phyloP scores from a whole-genome alignment of 1,140 invertebrate species.

The Ericerus pela region DNA sequence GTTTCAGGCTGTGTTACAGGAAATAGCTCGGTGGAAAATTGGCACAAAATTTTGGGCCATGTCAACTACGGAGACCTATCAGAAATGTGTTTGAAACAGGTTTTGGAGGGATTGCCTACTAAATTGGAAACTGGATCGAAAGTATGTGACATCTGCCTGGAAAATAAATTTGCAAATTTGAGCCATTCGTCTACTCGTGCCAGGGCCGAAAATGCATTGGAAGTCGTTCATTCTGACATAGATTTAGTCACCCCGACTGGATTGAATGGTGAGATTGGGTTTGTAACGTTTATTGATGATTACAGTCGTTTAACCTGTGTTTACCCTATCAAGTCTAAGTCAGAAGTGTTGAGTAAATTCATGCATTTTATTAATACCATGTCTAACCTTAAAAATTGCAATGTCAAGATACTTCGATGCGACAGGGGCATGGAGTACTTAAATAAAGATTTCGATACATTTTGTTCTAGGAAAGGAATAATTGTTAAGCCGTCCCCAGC shows the following conservation, averaged over 20 bases:
- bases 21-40: constrained; percentile 3
- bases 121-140: background rate
- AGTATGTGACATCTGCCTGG: constrained; percentile 19
- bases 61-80: constrained; percentile 20
- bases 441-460: background rate
- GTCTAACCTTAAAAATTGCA: background rate
- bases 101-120: constrained; percentile 2
- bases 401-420: constrained; percentile 13
- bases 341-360: constrained; percentile 19
- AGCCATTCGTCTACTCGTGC: constrained; percentile 15
- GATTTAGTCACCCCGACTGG: constrained; percentile 15
- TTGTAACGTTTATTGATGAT: constrained; percentile 26
- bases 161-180: constrained; percentile 20
- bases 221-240: constrained; percentile 24
- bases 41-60: constrained; percentile 20
- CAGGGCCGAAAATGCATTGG: constrained; percentile 17
- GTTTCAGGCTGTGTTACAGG: background rate
- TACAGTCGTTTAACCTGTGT: constrained; percentile 23
- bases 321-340: constrained; percentile 21
- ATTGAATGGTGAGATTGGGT: constrained; percentile 22
- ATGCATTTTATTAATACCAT: constrained; percentile 18
- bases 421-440: constrained; percentile 19
- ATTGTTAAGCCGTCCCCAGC: background rate
- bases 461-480: background rate
- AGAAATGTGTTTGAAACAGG: constrained; percentile 8